phyloP scores from a whole-genome alignment of 2,113 vertebrate species.

The Catharus bicknelli region DNA sequence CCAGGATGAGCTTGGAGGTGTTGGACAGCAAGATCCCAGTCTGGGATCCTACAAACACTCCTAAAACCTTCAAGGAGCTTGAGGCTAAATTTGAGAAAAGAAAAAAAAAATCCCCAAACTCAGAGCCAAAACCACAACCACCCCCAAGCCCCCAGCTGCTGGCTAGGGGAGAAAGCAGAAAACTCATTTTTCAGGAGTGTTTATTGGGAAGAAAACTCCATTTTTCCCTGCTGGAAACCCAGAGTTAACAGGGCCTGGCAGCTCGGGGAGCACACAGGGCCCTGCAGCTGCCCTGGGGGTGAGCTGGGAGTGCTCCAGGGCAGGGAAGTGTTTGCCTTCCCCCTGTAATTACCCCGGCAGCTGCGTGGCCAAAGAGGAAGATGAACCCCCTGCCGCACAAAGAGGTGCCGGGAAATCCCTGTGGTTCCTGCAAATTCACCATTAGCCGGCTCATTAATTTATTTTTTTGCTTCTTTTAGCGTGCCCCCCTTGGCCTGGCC shows the following conservation, averaged over 20 bases:
- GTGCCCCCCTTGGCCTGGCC: neutral
- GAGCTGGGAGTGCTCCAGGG: neutral
- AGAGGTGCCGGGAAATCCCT: neutral
- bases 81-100: neutral
- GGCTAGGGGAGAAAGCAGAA: neutral
- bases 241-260: rapidly evolving
- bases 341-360: neutral
- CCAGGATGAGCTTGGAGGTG: neutral
- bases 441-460: neutral
- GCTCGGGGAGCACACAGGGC: neutral
- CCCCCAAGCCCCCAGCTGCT: too few species aligned
- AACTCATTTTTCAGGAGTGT: neutral
- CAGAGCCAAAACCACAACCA: too few species aligned
- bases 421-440: neutral
- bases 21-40: neutral
- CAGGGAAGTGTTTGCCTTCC: neutral
- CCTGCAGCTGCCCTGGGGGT: neutral
- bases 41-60: neutral
- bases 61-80: neutral
- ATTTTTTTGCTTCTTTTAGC: neutral
- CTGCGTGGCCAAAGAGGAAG: neutral
- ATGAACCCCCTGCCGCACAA: neutral
- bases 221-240: neutral
- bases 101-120: too few species aligned
- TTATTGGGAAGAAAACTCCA: neutral